Conservation (phyloP, 1,140 invertebrate genomes). For the Ridgeia piscesae region DNA sequence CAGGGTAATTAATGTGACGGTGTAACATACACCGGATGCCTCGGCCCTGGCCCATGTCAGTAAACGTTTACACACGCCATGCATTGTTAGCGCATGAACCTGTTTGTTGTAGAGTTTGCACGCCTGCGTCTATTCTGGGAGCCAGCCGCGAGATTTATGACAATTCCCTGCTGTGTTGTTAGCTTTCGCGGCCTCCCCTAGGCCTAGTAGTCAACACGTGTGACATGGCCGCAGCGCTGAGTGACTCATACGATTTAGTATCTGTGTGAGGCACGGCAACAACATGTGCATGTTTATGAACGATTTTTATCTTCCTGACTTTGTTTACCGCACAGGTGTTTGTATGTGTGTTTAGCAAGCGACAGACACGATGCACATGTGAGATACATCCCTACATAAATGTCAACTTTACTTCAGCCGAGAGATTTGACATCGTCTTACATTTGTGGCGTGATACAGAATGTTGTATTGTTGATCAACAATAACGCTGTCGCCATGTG, state of each 20-base stretch:
- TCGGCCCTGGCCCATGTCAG: no score
- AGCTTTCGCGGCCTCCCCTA: neutral
- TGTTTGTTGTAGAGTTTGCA: neutral
- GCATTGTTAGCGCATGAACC: neutral
- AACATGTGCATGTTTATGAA: neutral
- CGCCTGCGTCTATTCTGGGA: neutral
- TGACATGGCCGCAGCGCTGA: neutral
- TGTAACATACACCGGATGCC: neutral
- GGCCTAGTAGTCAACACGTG: no score
- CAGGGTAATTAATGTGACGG: neutral
- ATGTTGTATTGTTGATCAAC: neutral
- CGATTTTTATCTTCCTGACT: neutral
- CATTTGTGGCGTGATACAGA: neutral
- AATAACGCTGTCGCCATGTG: neutral
- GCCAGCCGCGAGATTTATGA: neutral
- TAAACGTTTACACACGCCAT: neutral
- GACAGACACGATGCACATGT: no score
- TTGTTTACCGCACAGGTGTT: neutral
- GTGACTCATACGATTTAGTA: neutral
- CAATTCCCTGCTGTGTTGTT: neutral
- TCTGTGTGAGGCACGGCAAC: neutral
- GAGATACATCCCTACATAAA: no score
- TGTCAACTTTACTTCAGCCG: neutral
- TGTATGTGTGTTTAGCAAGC: neutral
- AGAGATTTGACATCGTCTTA: neutral